Base-by-base conservation (phyloP, 2,888 invertebrate species). In the Tyria jacobaeae region DNA sequence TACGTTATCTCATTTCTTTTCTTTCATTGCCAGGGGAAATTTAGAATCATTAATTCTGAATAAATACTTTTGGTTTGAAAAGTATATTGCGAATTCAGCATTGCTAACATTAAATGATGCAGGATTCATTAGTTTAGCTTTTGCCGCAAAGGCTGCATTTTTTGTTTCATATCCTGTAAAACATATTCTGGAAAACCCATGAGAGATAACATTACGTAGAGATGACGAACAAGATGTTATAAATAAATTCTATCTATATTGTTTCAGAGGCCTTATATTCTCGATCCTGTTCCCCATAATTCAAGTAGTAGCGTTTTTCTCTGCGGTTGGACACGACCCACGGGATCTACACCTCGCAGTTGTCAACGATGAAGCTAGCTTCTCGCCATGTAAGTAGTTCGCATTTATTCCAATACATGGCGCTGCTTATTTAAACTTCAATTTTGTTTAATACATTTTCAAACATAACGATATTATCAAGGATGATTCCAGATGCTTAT, bases 261-360 rank as follows among this genome's bases (percentile, higher is more conserved):
- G 48, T 92, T 93, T n/a, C 89, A 98, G 97, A 9, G 97, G 97
- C 41, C 91, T 98, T 34, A 88, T 96, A 68, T 98, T 98, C 87
- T 96, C 98, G 68, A 90, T 98, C 64, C 76, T 97, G 60, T 96
- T 98, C 81, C 98, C 98, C 15, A 91, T 98, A 17, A 91, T 98
- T 27, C 96, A 98, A 95, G 95, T 97, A 66, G 92, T 96, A 47
- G 94, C 97, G 41, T 98, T 98, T 88, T 97, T 98, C 89, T 86
- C 96, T 60, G 96, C 98, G 34, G 95, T 98, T 57, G 98, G 98
- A 0, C 95, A 95, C 54, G 96, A 98, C 77, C 97, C 97, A 0
- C 94, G 94, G 56, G 95, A 95, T 61, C 91, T 98, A 0, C 94
- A 95, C 54, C 76, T 99, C 41, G 98, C 96, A 0, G 94, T 98